These are phyloP conservation scores for Balaeniceps rex DNA, from an alignment of 2,113 vertebrate species.

Conservation along the genomic window DNA sequence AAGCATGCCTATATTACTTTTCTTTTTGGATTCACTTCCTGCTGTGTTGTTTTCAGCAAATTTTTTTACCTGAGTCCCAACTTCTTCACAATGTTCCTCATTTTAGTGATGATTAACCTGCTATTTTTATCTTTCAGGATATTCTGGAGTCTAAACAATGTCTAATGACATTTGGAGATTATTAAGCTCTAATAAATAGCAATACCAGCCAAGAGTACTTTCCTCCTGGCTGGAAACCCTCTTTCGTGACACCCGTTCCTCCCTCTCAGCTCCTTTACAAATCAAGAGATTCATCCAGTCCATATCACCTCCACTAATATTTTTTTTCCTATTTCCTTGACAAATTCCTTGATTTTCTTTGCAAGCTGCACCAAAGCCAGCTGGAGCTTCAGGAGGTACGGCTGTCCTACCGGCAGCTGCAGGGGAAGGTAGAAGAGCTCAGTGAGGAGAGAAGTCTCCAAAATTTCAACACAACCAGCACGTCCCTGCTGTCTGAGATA, in stretches of 20 bases:
- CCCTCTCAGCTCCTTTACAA: not conserved
- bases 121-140: conserved; percentile 40
- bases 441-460: conserved; percentile 89
- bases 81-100: not conserved
- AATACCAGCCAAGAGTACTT: conserved; percentile 16
- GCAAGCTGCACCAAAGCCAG: conserved; percentile 89
- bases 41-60: not conserved
- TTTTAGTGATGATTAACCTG: conserved; percentile 2
- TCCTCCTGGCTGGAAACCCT: conserved; percentile 23
- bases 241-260: not conserved
- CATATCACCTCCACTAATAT: not conserved
- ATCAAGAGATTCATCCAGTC: not conserved
- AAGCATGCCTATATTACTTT: not conserved
- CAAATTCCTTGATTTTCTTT: not conserved
- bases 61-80: not conserved
- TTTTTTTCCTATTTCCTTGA: not conserved
- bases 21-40: not conserved
- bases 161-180: conserved; percentile 22
- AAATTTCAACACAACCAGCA: conserved; percentile 81
- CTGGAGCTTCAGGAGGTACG: conserved; percentile 92
- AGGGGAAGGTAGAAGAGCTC: conserved; percentile 86
- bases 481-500: conserved; percentile 93
- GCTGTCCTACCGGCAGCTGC: conserved; percentile 87
- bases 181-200: conserved; percentile 20
- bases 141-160: not conserved